Base-by-base conservation (phyloP, 2,113 vertebrate species). In the Sitta europaea region DNA sequence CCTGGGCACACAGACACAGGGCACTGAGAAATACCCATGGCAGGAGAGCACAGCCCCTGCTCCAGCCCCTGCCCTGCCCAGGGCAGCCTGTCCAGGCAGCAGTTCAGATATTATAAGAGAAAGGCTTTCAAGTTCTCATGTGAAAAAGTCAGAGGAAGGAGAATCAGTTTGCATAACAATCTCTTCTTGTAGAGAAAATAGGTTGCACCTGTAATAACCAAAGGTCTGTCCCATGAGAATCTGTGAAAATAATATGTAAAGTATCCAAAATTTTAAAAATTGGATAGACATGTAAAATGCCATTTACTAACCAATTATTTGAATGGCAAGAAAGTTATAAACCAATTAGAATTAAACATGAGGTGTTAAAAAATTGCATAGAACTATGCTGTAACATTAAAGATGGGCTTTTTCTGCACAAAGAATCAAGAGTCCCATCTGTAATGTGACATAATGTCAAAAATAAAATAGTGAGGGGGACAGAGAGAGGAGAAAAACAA, bases 381-480 rank as follows among this genome's bases (percentile, higher is more conserved):
- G 9, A 29, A 29, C 16, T 17, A 17, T 29, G 27, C 9, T 53
- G 27, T 28, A 11, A 18, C 50, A 53, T 53, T 29, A 17, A 10
- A 29, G 50, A 53, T 29, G 50, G 9, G 27, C 18, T 29, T 54
- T 54, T 31, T 20, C 53, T 31, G 28, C 53, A 31, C 31, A 29
- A 31, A 31, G 53, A 54, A 31, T 54, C 53, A 31, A 31, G 17
- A 29, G 18, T 31, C 28, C 28, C 10, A 6, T 29, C 28, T 15
- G 28, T 53, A 19, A 19, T 31, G 51, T 19, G 10, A 53, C 51
- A 53, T 53, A 53, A 53, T 29, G 53, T 31, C 53, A 54, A 6
- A 40, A 20, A 7, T 0, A 6, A 40, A 20, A 7, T 0, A 6
- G 15, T 0, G 17, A 38, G 38, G 29, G 31, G 19, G 17, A 8